These are phyloP conservation scores for Augiades crinisus DNA, from an alignment of 2,888 invertebrate species.

Conservation along the genomic window DNA sequence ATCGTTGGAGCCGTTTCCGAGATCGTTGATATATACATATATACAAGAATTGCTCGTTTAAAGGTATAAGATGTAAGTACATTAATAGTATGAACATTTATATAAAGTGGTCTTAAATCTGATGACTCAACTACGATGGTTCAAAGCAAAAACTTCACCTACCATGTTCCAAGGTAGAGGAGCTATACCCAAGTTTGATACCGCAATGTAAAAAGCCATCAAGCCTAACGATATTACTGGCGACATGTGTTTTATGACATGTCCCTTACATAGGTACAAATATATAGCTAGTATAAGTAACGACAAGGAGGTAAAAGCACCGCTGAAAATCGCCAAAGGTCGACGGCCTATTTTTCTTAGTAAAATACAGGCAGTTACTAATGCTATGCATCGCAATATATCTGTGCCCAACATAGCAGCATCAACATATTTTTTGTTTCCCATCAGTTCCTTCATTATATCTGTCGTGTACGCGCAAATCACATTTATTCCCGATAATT, in stretches of 20 bases:
- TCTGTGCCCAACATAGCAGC: conserved; percentile 85
- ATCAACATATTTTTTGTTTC: conserved; percentile 75
- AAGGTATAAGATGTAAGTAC: too few species aligned
- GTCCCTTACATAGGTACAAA: conserved; percentile 58
- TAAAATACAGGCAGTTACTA: conserved; percentile 82
- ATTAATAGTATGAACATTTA: too few species aligned
- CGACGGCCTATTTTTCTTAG: conserved; percentile 83
- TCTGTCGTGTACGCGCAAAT: conserved; percentile 86
- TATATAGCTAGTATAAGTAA: conserved; percentile 78
- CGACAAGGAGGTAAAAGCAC: conserved; percentile 81
- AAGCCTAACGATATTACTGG: conserved; percentile 70
- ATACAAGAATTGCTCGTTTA: too few species aligned
- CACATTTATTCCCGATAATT: conserved; percentile 87
- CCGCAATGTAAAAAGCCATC: conserved; percentile 80
- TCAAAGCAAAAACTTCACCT: conserved; percentile 88
- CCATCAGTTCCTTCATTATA: conserved; percentile 83
- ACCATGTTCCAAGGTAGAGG: conserved; percentile 89
- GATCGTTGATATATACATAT: too few species aligned
- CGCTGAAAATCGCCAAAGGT: conserved; percentile 83
- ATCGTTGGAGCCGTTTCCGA: too few species aligned
- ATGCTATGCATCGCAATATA: conserved; percentile 80
- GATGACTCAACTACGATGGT: too few species aligned
- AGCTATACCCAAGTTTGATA: conserved; percentile 82
- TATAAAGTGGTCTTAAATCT: too few species aligned
- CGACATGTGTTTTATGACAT: conserved; percentile 47